Percentiles rank a stretch among this genome's conserved stretches.
phyloP scores from a whole-genome alignment of 35 echinoderm and acorn worm species.

The Holothuria glaberrima region DNA sequence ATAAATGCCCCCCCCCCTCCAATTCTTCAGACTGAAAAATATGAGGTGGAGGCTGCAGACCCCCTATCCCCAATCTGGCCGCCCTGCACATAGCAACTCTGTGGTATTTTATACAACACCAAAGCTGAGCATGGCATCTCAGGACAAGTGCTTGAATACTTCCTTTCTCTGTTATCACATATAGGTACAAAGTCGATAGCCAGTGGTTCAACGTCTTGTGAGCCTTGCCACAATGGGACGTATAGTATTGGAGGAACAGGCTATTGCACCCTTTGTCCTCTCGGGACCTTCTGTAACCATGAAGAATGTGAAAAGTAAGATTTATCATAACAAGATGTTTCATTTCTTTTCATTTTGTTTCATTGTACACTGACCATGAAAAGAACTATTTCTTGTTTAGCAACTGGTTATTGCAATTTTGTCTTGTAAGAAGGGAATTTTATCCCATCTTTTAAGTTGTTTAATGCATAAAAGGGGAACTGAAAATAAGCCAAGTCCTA shows the following conservation, averaged over 20 bases:
- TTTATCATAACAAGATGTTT: background rate
- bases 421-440: too few species aligned
- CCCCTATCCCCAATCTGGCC: too few species aligned
- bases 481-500: too few species aligned
- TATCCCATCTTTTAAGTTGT: background rate
- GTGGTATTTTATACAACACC: too few species aligned
- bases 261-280: conserved; percentile 36
- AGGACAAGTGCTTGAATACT: too few species aligned
- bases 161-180: background rate
- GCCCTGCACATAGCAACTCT: too few species aligned
- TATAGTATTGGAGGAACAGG: conserved; percentile 4
- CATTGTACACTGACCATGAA: background rate
- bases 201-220: conserved; percentile 45
- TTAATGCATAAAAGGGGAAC: too few species aligned
- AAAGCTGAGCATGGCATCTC: background rate
- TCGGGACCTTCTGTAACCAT: conserved; percentile 36
- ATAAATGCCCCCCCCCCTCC: too few species aligned
- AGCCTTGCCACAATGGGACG: conserved; percentile 25
- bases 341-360: background rate
- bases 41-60: too few species aligned
- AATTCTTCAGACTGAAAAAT: too few species aligned
- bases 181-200: conserved; percentile 25
- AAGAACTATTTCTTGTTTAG: background rate
- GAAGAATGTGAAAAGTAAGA: conserved; percentile 44
- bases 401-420: background rate